phyloP scores from a whole-genome alignment of 92 coral and sea anemone genomes.

The Umimayanthus kanabou region DNA sequence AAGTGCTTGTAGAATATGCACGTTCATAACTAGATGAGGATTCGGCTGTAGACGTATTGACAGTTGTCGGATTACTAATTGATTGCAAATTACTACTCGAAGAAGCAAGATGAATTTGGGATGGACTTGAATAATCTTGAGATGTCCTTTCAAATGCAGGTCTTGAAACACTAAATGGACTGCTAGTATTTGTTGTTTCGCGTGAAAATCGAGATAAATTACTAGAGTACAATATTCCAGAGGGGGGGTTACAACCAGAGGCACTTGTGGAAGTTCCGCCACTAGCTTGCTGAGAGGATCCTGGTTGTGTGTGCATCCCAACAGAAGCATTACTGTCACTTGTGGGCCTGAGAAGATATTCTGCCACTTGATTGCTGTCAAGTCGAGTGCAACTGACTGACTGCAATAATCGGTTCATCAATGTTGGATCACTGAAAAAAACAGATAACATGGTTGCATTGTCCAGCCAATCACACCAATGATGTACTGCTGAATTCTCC shows the following conservation, averaged over 20 bases:
- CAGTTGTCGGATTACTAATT: neutral
- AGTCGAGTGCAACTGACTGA: slow-evolving; percentile 62
- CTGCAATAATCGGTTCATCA: slow-evolving; percentile 69
- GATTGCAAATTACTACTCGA: neutral
- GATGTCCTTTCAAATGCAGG: neutral
- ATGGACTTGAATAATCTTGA: neutral
- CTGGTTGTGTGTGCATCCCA: slow-evolving; percentile 7
- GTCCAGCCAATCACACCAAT: too few species aligned
- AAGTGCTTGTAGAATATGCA: neutral
- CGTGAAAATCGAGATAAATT: neutral
- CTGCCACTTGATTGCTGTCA: slow-evolving; percentile 66
- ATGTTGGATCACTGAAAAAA: slow-evolving; percentile 58
- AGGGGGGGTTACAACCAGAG: neutral
- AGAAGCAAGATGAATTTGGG: neutral
- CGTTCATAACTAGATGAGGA: neutral
- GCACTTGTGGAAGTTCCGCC: neutral
- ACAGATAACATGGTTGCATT: neutral
- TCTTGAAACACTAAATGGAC: neutral
- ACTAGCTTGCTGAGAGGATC: neutral
- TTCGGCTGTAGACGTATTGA: neutral
- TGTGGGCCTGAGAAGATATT: slow-evolving; percentile 63
- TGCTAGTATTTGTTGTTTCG: neutral
- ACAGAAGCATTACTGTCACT: slow-evolving; percentile 2
- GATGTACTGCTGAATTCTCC: too few species aligned
- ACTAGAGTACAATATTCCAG: neutral